Base-by-base conservation (phyloP, 2,797 vertebrate species). In the Manis pentadactyla region DNA sequence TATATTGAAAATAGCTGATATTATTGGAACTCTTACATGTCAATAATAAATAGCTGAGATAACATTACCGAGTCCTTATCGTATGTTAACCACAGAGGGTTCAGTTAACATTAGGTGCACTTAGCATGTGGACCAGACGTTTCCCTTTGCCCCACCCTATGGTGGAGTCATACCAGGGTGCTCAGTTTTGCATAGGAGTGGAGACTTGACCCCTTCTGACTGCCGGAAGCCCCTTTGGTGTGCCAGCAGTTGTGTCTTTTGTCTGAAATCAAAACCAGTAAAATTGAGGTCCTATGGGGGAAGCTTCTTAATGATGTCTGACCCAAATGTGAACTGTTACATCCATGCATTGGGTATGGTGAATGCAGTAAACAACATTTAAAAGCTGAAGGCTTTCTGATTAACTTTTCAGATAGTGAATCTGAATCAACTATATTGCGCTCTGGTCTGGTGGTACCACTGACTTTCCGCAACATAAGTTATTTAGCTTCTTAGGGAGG, bases 291-390 rank as follows among this genome's bases (percentile, higher is more conserved):
- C 29, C 77, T 25, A 31, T 14, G 25, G 18, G 69, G 23, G 63
- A 92, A 86, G 25, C 39, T 63, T 2, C 27, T 55, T 63, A 59
- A 17, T 81, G 55, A 14, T 29, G 31, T 79, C 77, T 53, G 75
- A 23, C 49, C 53, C 23, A 46, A 29, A 90, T 61, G 23, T 18
- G 81, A 84, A 69, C 29, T 31, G 13, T 27, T 27, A 14, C 85
- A 19, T 73, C 14, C 5, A 0, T 61, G 4, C 2, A 0, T 37
- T 42, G 29, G 29, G 34, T 18, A 0, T 21, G 34, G 10, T 61
- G 8, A 71, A 59, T n/a, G 39, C 25, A 63, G 21, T n/a, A 12
- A 68, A 39, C 8, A 71, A 21, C 37, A 25, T 55, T 34, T 57
- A 71, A 59, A 39, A 53, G 17, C 15, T 39, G 19, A 53, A 73